Evolutionary conservation across 2,888 invertebrate genomes (phyloP).

Genomic region (Himalopsyche japonica): DNA sequence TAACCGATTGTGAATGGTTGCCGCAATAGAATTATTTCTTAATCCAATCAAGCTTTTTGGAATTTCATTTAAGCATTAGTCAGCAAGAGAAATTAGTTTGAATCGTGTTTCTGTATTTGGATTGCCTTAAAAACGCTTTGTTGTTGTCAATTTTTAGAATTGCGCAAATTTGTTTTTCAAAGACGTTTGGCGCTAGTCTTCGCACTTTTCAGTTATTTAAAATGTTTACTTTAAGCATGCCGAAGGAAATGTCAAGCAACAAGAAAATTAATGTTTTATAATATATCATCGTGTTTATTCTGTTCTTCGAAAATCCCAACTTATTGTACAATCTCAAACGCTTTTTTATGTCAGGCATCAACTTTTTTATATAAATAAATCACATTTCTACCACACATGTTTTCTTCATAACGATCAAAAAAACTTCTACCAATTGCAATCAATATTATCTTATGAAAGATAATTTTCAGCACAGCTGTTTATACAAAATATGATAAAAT

Average conservation of each 20-base stretch:
- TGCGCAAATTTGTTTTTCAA: background rate
- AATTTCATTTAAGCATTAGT: conserved; percentile 15
- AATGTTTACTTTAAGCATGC: background rate
- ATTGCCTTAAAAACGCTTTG: background rate
- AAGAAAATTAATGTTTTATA: background rate
- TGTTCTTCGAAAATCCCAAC: background rate
- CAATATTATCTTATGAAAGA: too few relatives aligned
- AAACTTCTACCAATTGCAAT: too few relatives aligned
- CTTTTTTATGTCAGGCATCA: too few relatives aligned
- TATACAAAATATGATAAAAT: too few relatives aligned
- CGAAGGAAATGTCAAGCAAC: background rate
- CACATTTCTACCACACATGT: too few relatives aligned
- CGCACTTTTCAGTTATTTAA: background rate
- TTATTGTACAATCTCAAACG: too few relatives aligned
- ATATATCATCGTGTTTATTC: background rate
- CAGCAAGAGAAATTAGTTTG: conserved; percentile 9
- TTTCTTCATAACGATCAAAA: too few relatives aligned
- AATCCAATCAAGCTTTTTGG: conserved; percentile 3
- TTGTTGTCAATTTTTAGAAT: background rate
- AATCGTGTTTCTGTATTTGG: background rate
- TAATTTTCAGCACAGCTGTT: too few relatives aligned
- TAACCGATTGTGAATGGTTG: conserved; percentile 4
- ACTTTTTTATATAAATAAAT: too few relatives aligned
- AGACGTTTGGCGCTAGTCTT: background rate
- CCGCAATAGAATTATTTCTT: conserved; percentile 3